These are phyloP conservation scores for Argentina silus DNA, from an alignment of 2,797 vertebrate species.

Conservation along the genomic window DNA sequence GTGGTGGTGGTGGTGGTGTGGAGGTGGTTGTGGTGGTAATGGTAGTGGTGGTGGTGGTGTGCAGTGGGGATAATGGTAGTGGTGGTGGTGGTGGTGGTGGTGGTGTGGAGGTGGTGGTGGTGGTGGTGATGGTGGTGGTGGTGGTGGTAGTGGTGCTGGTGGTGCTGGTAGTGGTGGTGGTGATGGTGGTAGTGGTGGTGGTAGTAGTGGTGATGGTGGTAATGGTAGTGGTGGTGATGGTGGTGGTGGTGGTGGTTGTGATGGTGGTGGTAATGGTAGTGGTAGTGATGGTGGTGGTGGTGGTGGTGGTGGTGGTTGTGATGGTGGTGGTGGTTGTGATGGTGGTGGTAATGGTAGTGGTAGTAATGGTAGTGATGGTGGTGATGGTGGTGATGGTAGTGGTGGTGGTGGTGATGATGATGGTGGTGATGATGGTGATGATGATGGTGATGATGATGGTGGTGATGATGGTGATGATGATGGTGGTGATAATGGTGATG, in stretches of 20 bases:
- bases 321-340: too few relatives aligned
- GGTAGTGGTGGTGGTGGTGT: not conserved
- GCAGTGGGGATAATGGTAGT: not conserved
- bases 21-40: not conserved
- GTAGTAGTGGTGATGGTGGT: constrained; percentile 11
- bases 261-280: too few relatives aligned
- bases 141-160: not conserved
- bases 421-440: too few relatives aligned
- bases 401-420: too few relatives aligned
- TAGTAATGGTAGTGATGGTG: too few relatives aligned
- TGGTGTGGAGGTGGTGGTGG: not conserved
- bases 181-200: not conserved
- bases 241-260: not conserved
- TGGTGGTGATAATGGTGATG: not conserved
- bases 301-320: too few relatives aligned
- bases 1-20: not conserved
- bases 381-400: too few relatives aligned
- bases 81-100: constrained; percentile 17
- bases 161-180: not conserved
- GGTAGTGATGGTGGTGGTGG: too few relatives aligned
- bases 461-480: not conserved
- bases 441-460: too few relatives aligned
- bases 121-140: constrained; percentile 16
- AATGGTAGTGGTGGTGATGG: not conserved
- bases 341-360: too few relatives aligned